phyloP scores from a whole-genome alignment of 2,888 invertebrate species.

The Elmis aenea region DNA sequence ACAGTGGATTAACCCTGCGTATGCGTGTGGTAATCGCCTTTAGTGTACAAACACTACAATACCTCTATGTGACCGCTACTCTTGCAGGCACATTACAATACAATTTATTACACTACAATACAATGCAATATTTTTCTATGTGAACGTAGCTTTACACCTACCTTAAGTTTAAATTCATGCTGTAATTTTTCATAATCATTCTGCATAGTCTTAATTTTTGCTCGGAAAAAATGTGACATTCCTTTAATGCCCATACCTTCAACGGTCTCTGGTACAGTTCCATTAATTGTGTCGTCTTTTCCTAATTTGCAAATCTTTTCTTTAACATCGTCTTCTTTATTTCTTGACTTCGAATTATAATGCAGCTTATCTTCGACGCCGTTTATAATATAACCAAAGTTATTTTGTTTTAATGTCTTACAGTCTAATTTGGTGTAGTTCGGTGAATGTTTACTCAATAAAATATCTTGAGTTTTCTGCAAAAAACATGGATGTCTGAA shows the following conservation, averaged over 20 bases:
- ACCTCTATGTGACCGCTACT: too few species aligned
- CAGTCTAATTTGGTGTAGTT: slow-evolving; percentile 2
- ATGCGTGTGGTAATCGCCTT: too few species aligned
- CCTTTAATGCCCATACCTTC: slow-evolving; percentile 39
- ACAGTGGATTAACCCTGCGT: too few species aligned
- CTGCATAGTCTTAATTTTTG: slow-evolving; percentile 39
- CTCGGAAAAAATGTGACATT: slow-evolving; percentile 36
- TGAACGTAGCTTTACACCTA: too few species aligned
- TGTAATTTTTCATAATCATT: slow-evolving; percentile 35
- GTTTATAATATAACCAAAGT: too few species aligned
- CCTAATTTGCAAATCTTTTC: slow-evolving; percentile 7
- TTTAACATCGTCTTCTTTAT: slow-evolving; percentile 3
- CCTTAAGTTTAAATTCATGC: slow-evolving; percentile 35
- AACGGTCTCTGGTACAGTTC: slow-evolving; percentile 26
- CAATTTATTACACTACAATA: too few species aligned
- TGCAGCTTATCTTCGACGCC: too few species aligned
- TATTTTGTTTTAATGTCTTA: neutral
- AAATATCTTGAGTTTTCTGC: slow-evolving; percentile 36
- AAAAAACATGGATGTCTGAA: too few species aligned
- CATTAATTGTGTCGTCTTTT: slow-evolving; percentile 5
- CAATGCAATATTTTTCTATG: too few species aligned
- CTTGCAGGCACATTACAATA: too few species aligned
- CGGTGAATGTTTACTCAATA: slow-evolving; percentile 27
- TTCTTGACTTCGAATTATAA: slow-evolving; percentile 2
- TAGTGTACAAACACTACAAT: too few species aligned